Evolutionary conservation across 35 echinoderm and acorn worm species (phyloP).

Genomic region (Ophioderma brevispina): DNA sequence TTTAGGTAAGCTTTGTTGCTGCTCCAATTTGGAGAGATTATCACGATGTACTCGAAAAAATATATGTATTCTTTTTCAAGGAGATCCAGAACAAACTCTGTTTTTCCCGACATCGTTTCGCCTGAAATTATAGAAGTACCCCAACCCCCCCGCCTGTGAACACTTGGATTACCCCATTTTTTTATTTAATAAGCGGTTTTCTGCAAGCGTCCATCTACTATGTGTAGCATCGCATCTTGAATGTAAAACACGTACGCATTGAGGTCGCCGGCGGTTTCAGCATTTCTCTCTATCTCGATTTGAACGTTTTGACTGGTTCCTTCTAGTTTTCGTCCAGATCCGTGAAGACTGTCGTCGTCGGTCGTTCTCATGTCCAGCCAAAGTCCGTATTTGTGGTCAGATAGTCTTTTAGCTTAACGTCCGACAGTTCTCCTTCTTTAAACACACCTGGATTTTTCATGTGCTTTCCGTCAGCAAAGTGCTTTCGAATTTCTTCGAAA

Average conservation of each 20-base stretch:
- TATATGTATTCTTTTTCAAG: slow-evolving; percentile 20
- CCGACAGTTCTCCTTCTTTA: slow-evolving; percentile 6
- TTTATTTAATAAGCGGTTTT: not conserved
- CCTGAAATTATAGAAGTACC: slow-evolving; percentile 23
- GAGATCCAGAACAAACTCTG: slow-evolving; percentile 27
- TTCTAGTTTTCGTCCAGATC: slow-evolving; percentile 31
- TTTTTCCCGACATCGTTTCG: slow-evolving; percentile 19
- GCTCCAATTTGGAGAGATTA: slow-evolving; percentile 9
- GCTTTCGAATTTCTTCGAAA: slow-evolving; percentile 27
- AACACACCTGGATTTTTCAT: not conserved
- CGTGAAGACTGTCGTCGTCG: slow-evolving; percentile 29
- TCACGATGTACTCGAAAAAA: slow-evolving; percentile 35
- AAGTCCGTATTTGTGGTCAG: slow-evolving; percentile 29
- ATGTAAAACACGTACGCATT: slow-evolving; percentile 25
- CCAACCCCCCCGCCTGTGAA: too few relatives aligned
- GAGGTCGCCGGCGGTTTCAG: slow-evolving; percentile 28
- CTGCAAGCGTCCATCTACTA: slow-evolving; percentile 12
- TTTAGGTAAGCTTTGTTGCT: slow-evolving; percentile 26
- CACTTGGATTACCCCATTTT: too few relatives aligned
- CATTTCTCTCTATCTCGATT: slow-evolving; percentile 3
- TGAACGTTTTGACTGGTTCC: slow-evolving; percentile 9
- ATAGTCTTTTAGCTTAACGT: slow-evolving; percentile 24
- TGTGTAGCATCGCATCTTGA: slow-evolving; percentile 30
- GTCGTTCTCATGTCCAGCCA: slow-evolving; percentile 45
- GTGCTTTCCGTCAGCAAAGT: slow-evolving; percentile 19